Evolutionary conservation across 2,113 vertebrate species (phyloP).

Genomic region (Geothlypis trichas): DNA sequence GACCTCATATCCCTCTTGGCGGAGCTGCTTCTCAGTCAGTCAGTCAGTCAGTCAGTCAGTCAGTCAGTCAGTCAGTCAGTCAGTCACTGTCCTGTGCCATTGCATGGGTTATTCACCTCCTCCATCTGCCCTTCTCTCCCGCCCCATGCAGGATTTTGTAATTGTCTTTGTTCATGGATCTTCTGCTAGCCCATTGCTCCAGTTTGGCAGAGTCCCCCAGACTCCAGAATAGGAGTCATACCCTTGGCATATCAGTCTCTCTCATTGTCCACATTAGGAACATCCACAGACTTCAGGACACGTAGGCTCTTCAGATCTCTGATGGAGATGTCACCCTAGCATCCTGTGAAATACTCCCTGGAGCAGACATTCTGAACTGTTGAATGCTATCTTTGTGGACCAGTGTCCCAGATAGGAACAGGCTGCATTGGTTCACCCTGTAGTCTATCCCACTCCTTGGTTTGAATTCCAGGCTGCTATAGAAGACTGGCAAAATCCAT

Average conservation of each 20-base stretch:
- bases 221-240: neutral
- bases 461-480: neutral
- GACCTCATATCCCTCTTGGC: neutral
- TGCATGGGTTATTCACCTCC: neutral
- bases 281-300: neutral
- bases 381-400: neutral
- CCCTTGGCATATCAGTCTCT: no score
- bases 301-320: neutral
- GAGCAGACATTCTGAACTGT: neutral
- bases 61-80: neutral
- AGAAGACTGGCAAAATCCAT: neutral
- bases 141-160: neutral
- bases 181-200: neutral
- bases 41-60: neutral
- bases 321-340: neutral
- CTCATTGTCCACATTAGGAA: neutral
- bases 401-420: neutral
- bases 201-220: neutral
- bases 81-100: neutral
- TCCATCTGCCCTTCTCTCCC: rapidly evolving
- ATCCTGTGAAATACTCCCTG: neutral
- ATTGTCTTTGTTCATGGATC: neutral
- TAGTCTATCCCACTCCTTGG: rapidly evolving
- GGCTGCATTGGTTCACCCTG: neutral
- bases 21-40: neutral